A percentile compares a stretch with the other conserved stretches of the same genome.
Conservation (phyloP, 2,113 vertebrate genomes). For the Dascyllus trimaculatus region DNA sequence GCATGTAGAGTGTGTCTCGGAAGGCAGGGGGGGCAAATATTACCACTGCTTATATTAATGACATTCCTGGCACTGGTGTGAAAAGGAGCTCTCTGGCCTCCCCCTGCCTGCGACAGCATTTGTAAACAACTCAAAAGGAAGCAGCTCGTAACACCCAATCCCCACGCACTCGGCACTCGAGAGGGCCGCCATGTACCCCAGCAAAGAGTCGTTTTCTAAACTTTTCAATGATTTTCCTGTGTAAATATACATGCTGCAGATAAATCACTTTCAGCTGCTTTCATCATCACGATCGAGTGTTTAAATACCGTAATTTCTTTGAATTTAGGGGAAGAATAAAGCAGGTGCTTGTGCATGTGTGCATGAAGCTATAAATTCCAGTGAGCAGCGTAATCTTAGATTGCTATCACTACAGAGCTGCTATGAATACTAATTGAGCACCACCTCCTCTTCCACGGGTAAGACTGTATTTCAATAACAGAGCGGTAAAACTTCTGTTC, state of each 20-base stretch:
- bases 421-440: conserved; percentile 68
- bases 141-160: not conserved
- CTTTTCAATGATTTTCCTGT: conserved; percentile 16
- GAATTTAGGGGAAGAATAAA: conserved; percentile 43
- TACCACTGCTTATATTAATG: conserved; percentile 72
- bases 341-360: conserved; percentile 50
- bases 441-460: conserved; percentile 22
- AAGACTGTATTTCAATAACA: conserved; percentile 50
- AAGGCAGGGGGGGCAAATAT: conserved; percentile 36
- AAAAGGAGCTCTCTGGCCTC: conserved; percentile 50
- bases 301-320: conserved; percentile 17
- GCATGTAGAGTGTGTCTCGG: conserved; percentile 14
- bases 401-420: conserved; percentile 52
- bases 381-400: conserved; percentile 54
- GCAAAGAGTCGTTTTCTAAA: conserved; percentile 24
- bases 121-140: conserved; percentile 71
- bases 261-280: conserved; percentile 26
- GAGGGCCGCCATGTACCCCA: not conserved
- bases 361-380: conserved; percentile 63
- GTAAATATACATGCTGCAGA: conserved; percentile 22
- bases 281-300: conserved; percentile 15
- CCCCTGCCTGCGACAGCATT: conserved; percentile 48
- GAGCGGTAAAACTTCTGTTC: conserved; percentile 54
- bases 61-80: conserved; percentile 75
- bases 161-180: conserved; percentile 12